These are phyloP conservation scores for Turdus rufiventris DNA, from an alignment of 2,113 vertebrate species.

Conservation along the genomic window DNA sequence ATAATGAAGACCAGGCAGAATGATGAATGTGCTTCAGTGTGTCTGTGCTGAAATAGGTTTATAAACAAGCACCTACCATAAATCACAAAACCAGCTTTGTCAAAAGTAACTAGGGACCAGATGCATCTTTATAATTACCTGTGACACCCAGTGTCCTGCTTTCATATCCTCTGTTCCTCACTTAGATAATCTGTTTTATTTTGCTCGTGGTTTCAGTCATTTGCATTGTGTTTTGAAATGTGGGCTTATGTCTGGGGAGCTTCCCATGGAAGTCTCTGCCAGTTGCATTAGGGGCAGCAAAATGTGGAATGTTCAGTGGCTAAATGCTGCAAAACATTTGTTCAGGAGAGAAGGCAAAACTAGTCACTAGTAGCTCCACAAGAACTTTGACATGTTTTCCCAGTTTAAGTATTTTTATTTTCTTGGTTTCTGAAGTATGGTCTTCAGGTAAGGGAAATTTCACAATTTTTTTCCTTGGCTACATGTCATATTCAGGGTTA, in stretches of 20 bases:
- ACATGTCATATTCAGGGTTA: not conserved
- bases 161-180: slow-evolving; percentile 44
- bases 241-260: not conserved
- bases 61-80: slow-evolving; percentile 79
- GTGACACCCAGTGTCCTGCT: slow-evolving; percentile 68
- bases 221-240: slow-evolving; percentile 27
- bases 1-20: slow-evolving; percentile 73
- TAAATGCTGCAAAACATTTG: not conserved
- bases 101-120: slow-evolving; percentile 74
- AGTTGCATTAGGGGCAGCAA: not conserved
- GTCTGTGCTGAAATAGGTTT: slow-evolving; percentile 73
- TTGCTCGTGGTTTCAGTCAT: not conserved
- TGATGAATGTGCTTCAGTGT: slow-evolving; percentile 75
- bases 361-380: not conserved
- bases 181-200: slow-evolving; percentile 48
- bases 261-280: not conserved
- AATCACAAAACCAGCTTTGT: slow-evolving; percentile 79
- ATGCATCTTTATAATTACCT: slow-evolving; percentile 80
- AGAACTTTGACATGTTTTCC: not conserved
- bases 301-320: not conserved
- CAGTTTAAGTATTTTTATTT: not conserved
- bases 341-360: not conserved
- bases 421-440: not conserved
- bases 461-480: not conserved
- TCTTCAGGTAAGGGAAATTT: not conserved